phyloP scores from a whole-genome alignment of 2,888 invertebrate species.

The Pogonocherus hispidulus region DNA sequence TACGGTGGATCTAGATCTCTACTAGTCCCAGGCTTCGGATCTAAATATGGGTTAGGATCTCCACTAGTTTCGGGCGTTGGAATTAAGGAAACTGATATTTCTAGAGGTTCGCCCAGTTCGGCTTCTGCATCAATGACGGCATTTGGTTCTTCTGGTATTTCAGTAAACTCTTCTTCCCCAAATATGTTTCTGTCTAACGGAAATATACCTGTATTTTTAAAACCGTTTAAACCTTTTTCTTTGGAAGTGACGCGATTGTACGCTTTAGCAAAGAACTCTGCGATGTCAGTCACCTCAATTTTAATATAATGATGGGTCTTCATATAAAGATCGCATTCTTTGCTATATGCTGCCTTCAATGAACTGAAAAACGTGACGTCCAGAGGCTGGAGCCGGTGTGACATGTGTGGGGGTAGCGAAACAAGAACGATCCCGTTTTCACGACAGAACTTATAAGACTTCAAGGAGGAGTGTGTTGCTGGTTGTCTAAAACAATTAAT shows the following conservation, averaged over 20 bases:
- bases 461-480: constrained; percentile 26
- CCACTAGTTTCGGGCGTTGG: too few species aligned
- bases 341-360: constrained; percentile 36
- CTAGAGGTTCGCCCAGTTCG: too few species aligned
- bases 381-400: constrained; percentile 36
- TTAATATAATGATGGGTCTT: constrained; percentile 24
- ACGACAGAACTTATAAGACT: constrained; percentile 30
- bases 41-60: not conserved
- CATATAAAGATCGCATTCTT: constrained; percentile 36
- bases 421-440: constrained; percentile 29
- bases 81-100: too few species aligned
- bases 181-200: constrained; percentile 22
- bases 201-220: constrained; percentile 27
- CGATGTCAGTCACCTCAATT: constrained; percentile 18
- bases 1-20: too few species aligned
- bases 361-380: constrained; percentile 37
- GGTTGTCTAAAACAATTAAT: constrained; percentile 52
- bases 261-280: constrained; percentile 34
- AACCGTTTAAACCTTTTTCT: constrained; percentile 34
- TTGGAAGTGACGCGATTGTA: constrained; percentile 19
- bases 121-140: too few species aligned
- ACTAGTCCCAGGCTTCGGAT: not conserved
- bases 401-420: constrained; percentile 35
- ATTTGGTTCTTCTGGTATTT: too few species aligned
- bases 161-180: constrained; percentile 33